phyloP scores from a whole-genome alignment of 2,888 invertebrate species.

The Nomada lathburiana region DNA sequence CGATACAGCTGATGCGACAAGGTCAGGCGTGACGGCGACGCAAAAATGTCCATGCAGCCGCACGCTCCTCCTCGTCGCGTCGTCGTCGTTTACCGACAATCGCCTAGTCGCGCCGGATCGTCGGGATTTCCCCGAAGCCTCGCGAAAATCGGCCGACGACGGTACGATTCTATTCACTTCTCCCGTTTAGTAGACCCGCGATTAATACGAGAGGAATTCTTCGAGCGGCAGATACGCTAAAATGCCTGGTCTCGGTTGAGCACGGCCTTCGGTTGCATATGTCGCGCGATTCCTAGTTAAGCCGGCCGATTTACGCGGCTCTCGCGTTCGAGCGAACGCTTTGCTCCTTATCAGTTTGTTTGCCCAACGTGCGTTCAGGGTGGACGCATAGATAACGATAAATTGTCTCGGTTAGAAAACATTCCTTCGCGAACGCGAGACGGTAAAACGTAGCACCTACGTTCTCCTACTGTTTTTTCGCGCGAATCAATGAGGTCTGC shows the following conservation, averaged over 20 bases:
- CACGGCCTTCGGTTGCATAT: conserved; percentile 6
- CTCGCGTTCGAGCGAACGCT: conserved; percentile 11
- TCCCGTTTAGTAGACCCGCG: conserved; percentile 35
- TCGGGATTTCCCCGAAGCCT: too few relatives aligned
- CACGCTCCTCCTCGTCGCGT: conserved; percentile 4
- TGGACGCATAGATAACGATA: too few relatives aligned
- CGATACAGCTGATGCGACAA: conserved; percentile 52
- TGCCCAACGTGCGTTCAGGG: background rate
- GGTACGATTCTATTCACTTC: conserved; percentile 25
- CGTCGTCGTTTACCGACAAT: conserved; percentile 42
- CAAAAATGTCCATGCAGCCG: conserved; percentile 49
- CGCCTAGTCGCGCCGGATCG: conserved; percentile 12
- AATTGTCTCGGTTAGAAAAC: too few relatives aligned
- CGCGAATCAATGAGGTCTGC: background rate
- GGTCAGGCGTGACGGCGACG: conserved; percentile 46
- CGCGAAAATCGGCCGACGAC: too few relatives aligned
- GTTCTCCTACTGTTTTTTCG: background rate
- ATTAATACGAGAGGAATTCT: conserved; percentile 13
- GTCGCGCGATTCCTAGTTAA: background rate
- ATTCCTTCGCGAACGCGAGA: too few relatives aligned
- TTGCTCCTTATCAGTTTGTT: conserved; percentile 30
- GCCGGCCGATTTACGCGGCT: background rate
- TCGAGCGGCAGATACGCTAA: background rate
- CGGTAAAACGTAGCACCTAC: too few relatives aligned
- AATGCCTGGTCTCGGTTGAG: background rate